Evolutionary conservation across 2,888 invertebrate species (phyloP), one percentile per base, ranked within the genome.

Genomic region (Drosophila kambysellisi): DNA sequence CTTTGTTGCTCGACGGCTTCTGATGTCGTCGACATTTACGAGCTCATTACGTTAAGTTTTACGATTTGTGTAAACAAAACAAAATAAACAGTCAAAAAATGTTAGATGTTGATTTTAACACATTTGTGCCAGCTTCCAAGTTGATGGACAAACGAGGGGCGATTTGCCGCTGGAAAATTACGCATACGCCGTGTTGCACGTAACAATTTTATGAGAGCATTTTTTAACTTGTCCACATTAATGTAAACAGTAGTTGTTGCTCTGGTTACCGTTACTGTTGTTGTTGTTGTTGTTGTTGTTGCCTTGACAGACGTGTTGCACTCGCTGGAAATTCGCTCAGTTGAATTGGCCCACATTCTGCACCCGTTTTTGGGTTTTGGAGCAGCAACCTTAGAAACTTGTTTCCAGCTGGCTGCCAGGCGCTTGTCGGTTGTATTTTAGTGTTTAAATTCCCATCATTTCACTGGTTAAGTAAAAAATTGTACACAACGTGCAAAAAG

Each of bases 31-130:
- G 71, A 61, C 58, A 83, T 78, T 71, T 72, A 80, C 74, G 73
- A 77, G 70, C 82, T 81, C 79, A 83, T 84, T 89, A 73, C 69
- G 73, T 67, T 63, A 79, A 85, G 72, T 82, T 84, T 89, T 72
- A 85, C 73, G 83, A 79, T 74, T 59, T 76, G 67, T 65, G 81
- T 66, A 58, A 1, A 25, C 6, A 20, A 11, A 20, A 20, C 12
- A 20, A 43, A 70, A 77, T 58, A 60, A 60, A 67, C 50, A 39
- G 39, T 8, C 68, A 58, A 62, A 66, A 76, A 85, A 66, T 76
- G 78, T 69, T 81, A 12, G 51, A 50, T 64, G 8, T 30, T 57
- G 66, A 48, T 59, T 52, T 62, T 39, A 61, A 63, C 82, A 74
- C 72, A 68, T 67, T 65, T 74, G 30, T 35, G 41, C 25, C 35